These are phyloP conservation scores for Philotrypesis tridentata DNA, from an alignment of 1,140 invertebrate genomes.

Conservation along the genomic window DNA sequence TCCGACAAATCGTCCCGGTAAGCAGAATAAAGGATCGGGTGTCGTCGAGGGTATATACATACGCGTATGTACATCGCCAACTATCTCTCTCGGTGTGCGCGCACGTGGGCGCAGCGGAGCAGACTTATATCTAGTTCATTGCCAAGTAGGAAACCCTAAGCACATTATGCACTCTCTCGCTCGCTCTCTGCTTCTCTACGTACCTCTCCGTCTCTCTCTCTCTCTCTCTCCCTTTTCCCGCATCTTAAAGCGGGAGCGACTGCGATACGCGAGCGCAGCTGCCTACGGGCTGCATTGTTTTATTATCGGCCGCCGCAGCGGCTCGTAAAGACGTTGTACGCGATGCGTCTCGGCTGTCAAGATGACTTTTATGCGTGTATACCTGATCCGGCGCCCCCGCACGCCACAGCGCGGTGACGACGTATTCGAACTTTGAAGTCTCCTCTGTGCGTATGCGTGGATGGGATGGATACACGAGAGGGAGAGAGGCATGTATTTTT, in stretches of 20 bases:
- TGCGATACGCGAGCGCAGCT: conserved; percentile 44
- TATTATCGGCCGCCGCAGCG: neutral
- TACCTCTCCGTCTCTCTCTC: no score
- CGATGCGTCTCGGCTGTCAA: neutral
- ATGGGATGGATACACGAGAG: no score
- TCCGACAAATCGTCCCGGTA: neutral
- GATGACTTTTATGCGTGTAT: no score
- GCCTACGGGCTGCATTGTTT: conserved; percentile 56
- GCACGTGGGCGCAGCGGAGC: neutral
- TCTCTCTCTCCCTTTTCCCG: conserved; percentile 3
- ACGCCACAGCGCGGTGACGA: no score
- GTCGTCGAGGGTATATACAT: no score
- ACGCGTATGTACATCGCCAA: no score
- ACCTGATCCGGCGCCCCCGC: neutral
- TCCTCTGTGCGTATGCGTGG: no score
- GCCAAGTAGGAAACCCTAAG: conserved; percentile 73
- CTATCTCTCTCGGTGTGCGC: neutral
- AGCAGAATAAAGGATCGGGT: conserved; percentile 27
- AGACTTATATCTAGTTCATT: conserved; percentile 71
- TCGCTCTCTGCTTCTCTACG: no score
- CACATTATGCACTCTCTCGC: conserved; percentile 66
- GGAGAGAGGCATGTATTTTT: no score
- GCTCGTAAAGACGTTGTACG: conserved; percentile 3
- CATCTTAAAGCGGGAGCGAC: conserved; percentile 27
- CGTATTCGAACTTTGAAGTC: no score